Percentiles rank a stretch among this genome's conserved stretches.
Evolutionary conservation across 1,140 invertebrate genomes (phyloP).

Genomic region (Leucophenga varia): DNA sequence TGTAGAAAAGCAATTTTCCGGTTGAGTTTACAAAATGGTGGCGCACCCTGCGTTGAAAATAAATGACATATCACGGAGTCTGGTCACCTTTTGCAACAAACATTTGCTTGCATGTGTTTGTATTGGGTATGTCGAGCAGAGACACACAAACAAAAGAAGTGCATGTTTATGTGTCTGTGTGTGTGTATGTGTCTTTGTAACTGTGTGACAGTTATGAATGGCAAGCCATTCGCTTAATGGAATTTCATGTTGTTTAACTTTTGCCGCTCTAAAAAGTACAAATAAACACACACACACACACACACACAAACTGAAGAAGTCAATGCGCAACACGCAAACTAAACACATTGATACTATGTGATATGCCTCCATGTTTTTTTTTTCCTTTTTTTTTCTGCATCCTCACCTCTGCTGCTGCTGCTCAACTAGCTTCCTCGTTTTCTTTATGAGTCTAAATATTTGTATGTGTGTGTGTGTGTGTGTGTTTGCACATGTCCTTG

Average conservation of each 20-base stretch:
- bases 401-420: too few relatives aligned
- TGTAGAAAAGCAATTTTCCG: conserved; percentile 51
- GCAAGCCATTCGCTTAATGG: conserved; percentile 51
- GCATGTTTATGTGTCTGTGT: conserved; percentile 3
- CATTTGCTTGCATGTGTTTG: too few relatives aligned
- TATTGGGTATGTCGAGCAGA: too few relatives aligned
- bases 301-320: neutral
- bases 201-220: conserved; percentile 46
- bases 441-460: neutral
- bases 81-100: conserved; percentile 45
- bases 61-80: conserved; percentile 47
- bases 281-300: conserved; percentile 2
- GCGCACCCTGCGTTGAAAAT: conserved; percentile 32
- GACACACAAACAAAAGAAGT: conserved; percentile 12
- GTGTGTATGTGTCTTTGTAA: conserved; percentile 6
- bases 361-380: too few relatives aligned
- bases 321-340: neutral
- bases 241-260: conserved; percentile 50
- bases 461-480: neutral
- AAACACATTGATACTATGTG: too few relatives aligned
- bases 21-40: conserved; percentile 43
- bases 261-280: conserved; percentile 15
- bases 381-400: too few relatives aligned
- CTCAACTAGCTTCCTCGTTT: neutral
- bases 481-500: neutral